A percentile compares a stretch with the other conserved stretches of the same genome.
These are phyloP conservation scores for Manis pentadactyla DNA, from an alignment of 2,797 vertebrate genomes.

Conservation along the genomic window DNA sequence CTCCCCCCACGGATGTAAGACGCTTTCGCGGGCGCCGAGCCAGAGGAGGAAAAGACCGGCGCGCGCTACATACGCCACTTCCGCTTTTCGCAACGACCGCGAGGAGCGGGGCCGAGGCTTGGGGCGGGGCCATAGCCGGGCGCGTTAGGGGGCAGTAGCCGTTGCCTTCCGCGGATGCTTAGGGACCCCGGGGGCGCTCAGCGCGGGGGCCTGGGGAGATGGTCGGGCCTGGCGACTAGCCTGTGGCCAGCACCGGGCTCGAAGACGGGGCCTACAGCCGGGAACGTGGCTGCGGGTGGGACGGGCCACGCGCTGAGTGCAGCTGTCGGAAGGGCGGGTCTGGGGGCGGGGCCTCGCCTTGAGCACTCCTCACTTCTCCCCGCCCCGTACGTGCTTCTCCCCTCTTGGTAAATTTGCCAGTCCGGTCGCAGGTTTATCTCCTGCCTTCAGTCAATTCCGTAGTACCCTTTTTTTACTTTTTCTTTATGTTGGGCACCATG, in stretches of 20 bases:
- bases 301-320: fast-evolving
- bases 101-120: fast-evolving
- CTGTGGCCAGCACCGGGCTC: not conserved
- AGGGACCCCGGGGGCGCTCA: not conserved
- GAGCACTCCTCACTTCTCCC: not conserved
- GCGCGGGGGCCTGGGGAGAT: no score
- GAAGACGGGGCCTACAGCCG: not conserved
- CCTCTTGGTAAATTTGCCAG: not conserved
- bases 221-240: no score
- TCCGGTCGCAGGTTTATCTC: not conserved
- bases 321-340: no score
- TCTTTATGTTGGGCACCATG: not conserved
- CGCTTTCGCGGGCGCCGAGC: fast-evolving
- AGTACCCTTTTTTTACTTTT: not conserved
- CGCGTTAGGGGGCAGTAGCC: fast-evolving
- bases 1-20: fast-evolving
- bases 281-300: no score
- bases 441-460: not conserved
- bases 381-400: not conserved
- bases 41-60: fast-evolving
- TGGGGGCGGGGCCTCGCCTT: fast-evolving
- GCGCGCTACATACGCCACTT: not conserved
- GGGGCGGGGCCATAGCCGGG: no score
- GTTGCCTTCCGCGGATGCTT: no score
- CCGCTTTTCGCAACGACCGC: not conserved